Evolutionary conservation across 2,888 invertebrate species (phyloP), one percentile per base, ranked within the genome.

Genomic region (Dryobotodes eremita): DNA sequence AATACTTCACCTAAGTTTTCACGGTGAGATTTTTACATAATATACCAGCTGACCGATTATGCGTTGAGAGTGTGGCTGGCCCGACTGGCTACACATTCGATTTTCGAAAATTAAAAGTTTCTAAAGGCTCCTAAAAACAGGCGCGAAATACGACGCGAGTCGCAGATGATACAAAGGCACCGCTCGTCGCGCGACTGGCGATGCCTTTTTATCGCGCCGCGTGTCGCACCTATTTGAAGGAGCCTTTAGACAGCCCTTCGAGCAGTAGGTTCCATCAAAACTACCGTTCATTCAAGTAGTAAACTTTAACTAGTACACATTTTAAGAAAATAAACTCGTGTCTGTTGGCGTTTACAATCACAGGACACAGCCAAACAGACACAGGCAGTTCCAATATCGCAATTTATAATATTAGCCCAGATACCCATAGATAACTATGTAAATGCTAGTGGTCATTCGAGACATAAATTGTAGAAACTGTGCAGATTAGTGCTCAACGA

Each of bases 401-500:
- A 81, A 72, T 20, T 57, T 46, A 50, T 31, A 62, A 53, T 75
- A 82, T 46, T 59, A 66, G n/a, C 53, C 59, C 26, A 26, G n/a
- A 75, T 75, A 66, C 6, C 55, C 50, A 48, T 10, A 68, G 59
- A 82, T 73, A 59, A 17, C 50, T 20, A 64, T 55, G 42, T n/a
- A 69, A 69, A 77, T 83, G 23, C 61, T 73, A 61, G 26, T 76
- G 65, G 36, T 69, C 26, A 65, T 64, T 85, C 42, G 17, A 72
- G 75, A 72, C 57, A 74, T 74, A 71, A 77, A 77, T 85, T 82
- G 68, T 85, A 55, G 71, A 46, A 55, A 82, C 69, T 71, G 66
- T 66, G 61, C 64, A 75, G 71, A 76, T 80, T 80, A 83, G 71
- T 66, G 74, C 64, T 61, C 73, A 75, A n/a, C 83, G 80, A 86